Evolutionary conservation across 92 coral and sea anemone species (phyloP).

Genomic region (Meandrina meandrites): DNA sequence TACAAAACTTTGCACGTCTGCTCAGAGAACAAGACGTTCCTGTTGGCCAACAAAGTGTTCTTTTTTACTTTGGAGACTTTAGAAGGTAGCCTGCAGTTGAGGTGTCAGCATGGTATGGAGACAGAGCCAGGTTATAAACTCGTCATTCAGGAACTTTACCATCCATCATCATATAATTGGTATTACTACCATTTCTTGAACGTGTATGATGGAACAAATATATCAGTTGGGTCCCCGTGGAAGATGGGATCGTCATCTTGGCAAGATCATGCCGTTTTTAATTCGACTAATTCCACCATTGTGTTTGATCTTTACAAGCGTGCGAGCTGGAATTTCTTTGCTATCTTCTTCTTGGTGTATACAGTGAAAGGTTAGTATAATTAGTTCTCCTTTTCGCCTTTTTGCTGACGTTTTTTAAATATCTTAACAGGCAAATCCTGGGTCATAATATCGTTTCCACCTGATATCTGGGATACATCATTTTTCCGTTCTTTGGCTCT

Average conservation of each 20-base stretch:
- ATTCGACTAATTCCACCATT: conserved; percentile 20
- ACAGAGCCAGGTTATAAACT: conserved; percentile 57
- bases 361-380: conserved; percentile 65
- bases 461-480: too few species aligned
- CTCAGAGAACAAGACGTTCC: conserved; percentile 33
- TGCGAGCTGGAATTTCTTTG: neutral
- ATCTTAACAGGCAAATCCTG: too few species aligned
- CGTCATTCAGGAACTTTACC: conserved; percentile 42
- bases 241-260: conserved; percentile 22
- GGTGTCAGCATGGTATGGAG: conserved; percentile 44
- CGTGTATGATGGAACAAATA: conserved; percentile 43
- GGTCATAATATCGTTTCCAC: too few species aligned
- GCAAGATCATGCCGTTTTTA: conserved; percentile 45
- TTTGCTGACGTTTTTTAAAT: too few species aligned
- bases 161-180: neutral
- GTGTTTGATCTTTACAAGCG: conserved; percentile 33
- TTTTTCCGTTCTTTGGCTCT: too few species aligned
- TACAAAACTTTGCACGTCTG: conserved; percentile 33
- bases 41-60: conserved; percentile 27
- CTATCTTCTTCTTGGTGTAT: conserved; percentile 38
- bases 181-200: neutral
- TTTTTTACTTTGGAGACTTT: conserved; percentile 20
- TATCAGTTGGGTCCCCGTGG: conserved; percentile 23
- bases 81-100: neutral
- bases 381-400: too few species aligned